Base-by-base conservation (phyloP, 2,888 invertebrate species). In the Lepidochrysops patricia region DNA sequence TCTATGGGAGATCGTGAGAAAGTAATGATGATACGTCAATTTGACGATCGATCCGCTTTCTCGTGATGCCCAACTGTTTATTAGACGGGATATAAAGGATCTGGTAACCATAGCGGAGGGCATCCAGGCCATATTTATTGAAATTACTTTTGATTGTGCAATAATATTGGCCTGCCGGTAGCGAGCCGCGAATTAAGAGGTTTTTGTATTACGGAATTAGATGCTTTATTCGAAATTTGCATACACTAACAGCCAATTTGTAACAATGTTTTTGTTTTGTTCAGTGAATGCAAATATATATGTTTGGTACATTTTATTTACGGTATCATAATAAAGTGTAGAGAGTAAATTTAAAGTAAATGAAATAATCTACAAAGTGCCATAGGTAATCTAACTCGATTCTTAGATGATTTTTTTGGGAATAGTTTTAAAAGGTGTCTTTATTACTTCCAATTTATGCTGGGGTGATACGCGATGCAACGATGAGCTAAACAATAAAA, bases 11-110 rank as follows among this genome's bases (percentile, higher is more conserved):
- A 81, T 87, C 88, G 88, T 89, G 88, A 88, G 88, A 88, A 84
- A 87, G 87, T 85, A 80, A 80, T 82, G 80, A 82, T 87, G 87
- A 87, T 84, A 87, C 86, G 87, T 88, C 87, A 85, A 89, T 88
- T 87, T 86, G 75, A 73, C 70, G 73, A 72, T 73, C 79, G 80
- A 79, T 79, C 81, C 68, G 84, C 86, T 88, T 86, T 87, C 88
- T 87, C 88, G 88, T 88, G 88, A 85, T 80, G 68, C 74, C 74
- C 72, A 84, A 85, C 88, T 82, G 82, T 87, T 78, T 84, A 88
- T 89, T 87, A 89, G 84, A 80, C 72, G 77, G 75, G 76, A 81
- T 81, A 81, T 82, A 85, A 82, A 82, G 80, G 80, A 75, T 70
- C 71, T 74, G 70, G 73, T 80, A 81, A 80, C 78, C 77, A 80